Conservation (phyloP, 2,113 vertebrate genomes). For the Pollimyrus isidori region DNA sequence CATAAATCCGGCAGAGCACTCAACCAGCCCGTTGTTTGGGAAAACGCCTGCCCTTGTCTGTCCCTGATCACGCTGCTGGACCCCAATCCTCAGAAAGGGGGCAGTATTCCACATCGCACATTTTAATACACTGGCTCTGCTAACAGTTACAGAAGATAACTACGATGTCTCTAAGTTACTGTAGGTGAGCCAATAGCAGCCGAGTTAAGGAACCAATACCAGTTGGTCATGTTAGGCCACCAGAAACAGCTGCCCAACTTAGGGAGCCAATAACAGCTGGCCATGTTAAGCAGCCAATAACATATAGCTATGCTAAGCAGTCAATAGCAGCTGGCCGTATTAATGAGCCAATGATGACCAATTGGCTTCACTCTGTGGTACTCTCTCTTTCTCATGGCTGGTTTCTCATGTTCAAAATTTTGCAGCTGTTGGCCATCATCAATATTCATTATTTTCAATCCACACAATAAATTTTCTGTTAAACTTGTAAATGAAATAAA, state of each 20-base stretch:
- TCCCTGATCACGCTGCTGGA: neutral
- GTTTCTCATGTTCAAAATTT: neutral
- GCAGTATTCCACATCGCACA: neutral
- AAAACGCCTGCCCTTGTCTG: neutral
- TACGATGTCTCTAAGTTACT: neutral
- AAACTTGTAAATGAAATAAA: neutral
- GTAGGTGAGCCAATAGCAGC: neutral
- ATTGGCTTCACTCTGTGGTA: neutral
- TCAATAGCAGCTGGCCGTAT: neutral
- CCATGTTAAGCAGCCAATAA: neutral
- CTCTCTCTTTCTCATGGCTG: neutral
- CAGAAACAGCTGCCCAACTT: neutral
- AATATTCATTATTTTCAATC: neutral
- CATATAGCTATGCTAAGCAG: neutral
- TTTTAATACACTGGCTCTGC: neutral
- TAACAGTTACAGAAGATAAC: neutral
- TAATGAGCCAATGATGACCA: conserved; percentile 3
- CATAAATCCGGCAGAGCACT: neutral
- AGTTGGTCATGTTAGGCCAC: neutral
- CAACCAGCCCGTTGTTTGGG: neutral
- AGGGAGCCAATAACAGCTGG: neutral
- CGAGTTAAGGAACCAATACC: neutral
- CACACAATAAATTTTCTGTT: neutral
- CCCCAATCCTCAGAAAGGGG: neutral
- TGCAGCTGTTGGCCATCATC: neutral